phyloP scores from a whole-genome alignment of 2,113 vertebrate genomes.

The Hyla sarda region DNA sequence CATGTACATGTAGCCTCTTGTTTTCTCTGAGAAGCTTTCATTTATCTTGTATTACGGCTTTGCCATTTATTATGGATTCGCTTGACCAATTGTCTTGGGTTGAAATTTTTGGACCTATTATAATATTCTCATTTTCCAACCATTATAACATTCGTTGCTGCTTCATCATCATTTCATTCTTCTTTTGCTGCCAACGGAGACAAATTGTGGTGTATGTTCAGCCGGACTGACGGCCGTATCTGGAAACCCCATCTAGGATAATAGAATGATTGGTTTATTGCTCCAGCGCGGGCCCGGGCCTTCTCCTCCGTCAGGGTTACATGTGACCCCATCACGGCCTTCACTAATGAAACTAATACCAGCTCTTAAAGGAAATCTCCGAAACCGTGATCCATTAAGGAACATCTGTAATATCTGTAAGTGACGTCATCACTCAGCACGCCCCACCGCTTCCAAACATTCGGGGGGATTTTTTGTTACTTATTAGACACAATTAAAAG shows the following conservation, averaged over 20 bases:
- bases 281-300: no score
- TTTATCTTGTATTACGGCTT: not conserved
- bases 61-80: not conserved
- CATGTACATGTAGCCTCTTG: no score
- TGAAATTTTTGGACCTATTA: not conserved
- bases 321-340: not conserved
- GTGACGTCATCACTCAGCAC: constrained; percentile 22
- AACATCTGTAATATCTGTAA: constrained; percentile 21
- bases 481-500: not conserved
- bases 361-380: constrained; percentile 13
- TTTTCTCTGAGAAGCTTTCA: not conserved
- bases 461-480: not conserved
- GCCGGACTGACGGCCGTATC: not conserved
- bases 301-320: not conserved
- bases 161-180: not conserved
- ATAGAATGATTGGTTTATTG: constrained; percentile 13
- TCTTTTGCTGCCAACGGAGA: not conserved
- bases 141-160: not conserved
- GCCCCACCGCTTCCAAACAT: not conserved
- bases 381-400: constrained; percentile 3
- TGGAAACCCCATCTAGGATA: constrained; percentile 18
- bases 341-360: constrained; percentile 23
- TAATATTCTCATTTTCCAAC: not conserved
- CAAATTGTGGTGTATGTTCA: not conserved
- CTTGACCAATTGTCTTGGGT: not conserved